phyloP scores from a whole-genome alignment of 1,140 invertebrate genomes.

The Yoshiicerus persimilis region DNA sequence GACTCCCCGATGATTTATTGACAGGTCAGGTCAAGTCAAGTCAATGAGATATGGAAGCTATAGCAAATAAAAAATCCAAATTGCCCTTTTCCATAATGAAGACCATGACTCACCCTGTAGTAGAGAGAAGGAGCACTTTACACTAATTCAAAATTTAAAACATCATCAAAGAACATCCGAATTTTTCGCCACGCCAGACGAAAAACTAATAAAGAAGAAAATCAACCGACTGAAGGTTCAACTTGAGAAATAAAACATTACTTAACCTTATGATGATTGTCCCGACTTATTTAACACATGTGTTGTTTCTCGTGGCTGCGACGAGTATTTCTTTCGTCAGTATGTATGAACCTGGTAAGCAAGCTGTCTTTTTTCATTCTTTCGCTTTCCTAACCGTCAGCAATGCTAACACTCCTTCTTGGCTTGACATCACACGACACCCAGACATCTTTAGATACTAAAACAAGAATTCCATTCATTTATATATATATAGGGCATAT shows the following conservation, averaged over 20 bases:
- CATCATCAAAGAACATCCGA: neutral
- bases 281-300: constrained; percentile 4
- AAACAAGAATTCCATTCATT: neutral
- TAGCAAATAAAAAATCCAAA: neutral
- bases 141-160: neutral
- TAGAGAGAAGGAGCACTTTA: neutral
- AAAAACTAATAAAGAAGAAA: neutral
- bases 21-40: too few relatives aligned
- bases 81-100: neutral
- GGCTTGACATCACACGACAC: too few relatives aligned
- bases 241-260: neutral
- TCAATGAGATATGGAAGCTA: constrained; percentile 12
- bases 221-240: neutral
- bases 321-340: constrained; percentile 26
- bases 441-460: neutral
- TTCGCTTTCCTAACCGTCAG: neutral
- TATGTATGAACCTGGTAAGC: constrained; percentile 29
- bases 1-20: neutral
- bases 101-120: neutral
- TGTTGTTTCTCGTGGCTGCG: constrained; percentile 6
- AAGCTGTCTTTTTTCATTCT: neutral
- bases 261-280: neutral
- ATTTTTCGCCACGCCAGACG: neutral
- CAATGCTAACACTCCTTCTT: neutral
- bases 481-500: too few relatives aligned